Conservation (phyloP, 2,888 invertebrate genomes). For the Cryptosula pallasiana region DNA sequence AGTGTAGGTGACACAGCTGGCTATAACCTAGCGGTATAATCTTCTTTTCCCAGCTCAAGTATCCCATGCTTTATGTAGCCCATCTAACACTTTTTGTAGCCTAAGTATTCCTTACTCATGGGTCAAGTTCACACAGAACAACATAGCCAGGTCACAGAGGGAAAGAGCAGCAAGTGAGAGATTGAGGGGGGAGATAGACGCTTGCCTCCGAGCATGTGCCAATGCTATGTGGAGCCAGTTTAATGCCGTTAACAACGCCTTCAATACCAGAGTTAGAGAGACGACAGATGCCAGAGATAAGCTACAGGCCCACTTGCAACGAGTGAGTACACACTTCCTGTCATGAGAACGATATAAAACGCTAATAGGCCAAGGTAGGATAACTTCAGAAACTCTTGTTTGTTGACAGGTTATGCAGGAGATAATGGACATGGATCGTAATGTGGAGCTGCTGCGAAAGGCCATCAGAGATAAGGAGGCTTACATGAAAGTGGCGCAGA, state of each 20-base stretch:
- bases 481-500: constrained; percentile 62
- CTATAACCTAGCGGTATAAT: too few relatives aligned
- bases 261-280: constrained; percentile 50
- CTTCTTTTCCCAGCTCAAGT: too few relatives aligned
- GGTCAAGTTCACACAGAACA: constrained; percentile 52
- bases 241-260: constrained; percentile 51
- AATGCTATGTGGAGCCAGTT: constrained; percentile 54
- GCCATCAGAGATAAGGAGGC: constrained; percentile 76
- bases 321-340: too few relatives aligned
- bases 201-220: constrained; percentile 46
- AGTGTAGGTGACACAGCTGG: too few relatives aligned
- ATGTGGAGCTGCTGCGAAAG: constrained; percentile 78
- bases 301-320: constrained; percentile 51
- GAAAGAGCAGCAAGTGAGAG: constrained; percentile 50
- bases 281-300: constrained; percentile 51
- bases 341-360: too few relatives aligned
- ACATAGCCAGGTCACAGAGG: constrained; percentile 51
- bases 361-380: too few relatives aligned
- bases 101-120: constrained; percentile 63
- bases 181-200: constrained; percentile 50
- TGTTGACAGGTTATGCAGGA: constrained; percentile 77
- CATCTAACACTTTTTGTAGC: too few relatives aligned
- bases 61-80: too few relatives aligned
- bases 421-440: constrained; percentile 85
- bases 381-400: too few relatives aligned